Percentiles rank a stretch among this genome's conserved stretches.
These are phyloP conservation scores for Kryphioiulus occultus DNA, from an alignment of 2,888 invertebrate genomes.

Conservation along the genomic window DNA sequence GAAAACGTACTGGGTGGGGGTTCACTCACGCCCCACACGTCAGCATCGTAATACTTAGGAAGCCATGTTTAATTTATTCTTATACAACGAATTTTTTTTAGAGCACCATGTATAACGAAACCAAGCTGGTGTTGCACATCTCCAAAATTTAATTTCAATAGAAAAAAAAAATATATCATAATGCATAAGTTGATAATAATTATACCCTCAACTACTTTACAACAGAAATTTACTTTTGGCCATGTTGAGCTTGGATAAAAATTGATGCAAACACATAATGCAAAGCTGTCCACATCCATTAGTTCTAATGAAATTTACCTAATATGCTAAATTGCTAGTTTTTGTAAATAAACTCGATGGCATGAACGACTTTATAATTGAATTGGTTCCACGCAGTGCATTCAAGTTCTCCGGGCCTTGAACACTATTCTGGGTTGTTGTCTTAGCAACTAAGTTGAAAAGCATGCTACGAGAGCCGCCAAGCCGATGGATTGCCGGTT, in stretches of 20 bases:
- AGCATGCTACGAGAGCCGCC: not conserved
- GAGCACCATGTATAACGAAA: too few species aligned
- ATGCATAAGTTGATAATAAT: too few species aligned
- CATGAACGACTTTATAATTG: not conserved
- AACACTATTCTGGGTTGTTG: conserved; percentile 6
- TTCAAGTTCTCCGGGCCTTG: not conserved
- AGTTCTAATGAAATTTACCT: not conserved
- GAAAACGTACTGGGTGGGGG: not conserved
- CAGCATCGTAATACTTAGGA: too few species aligned
- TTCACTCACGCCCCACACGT: not conserved
- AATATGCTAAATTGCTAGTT: not conserved
- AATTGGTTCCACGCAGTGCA: not conserved
- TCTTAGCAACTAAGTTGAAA: conserved; percentile 17
- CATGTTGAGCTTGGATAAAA: too few species aligned
- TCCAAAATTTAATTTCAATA: too few species aligned
- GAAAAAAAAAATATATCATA: too few species aligned
- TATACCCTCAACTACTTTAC: too few species aligned
- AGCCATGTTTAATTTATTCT: too few species aligned
- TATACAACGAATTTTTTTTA: too few species aligned
- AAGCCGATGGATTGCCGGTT: not conserved
- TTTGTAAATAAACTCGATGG: conserved; percentile 8
- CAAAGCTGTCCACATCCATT: not conserved
- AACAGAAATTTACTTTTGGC: too few species aligned
- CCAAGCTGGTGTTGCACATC: too few species aligned
- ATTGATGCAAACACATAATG: not conserved